phyloP scores from a whole-genome alignment of 1,140 invertebrate species.

The Drosophila nigromelanica region DNA sequence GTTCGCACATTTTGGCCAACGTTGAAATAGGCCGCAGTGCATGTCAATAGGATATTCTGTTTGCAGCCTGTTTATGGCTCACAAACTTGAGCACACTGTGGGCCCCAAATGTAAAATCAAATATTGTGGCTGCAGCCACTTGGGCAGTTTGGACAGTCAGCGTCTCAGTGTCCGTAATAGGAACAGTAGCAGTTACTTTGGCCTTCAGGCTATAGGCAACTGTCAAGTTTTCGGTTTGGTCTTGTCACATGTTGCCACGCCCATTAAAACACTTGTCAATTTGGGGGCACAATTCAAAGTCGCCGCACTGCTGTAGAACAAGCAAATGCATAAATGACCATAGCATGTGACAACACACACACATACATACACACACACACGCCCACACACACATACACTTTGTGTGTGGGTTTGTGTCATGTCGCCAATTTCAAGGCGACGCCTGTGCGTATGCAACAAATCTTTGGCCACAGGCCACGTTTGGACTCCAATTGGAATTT shows the following conservation, averaged over 20 bases:
- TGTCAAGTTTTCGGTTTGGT: constrained; percentile 8
- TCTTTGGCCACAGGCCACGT: constrained; percentile 6
- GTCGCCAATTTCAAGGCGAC: constrained; percentile 50
- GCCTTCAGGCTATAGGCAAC: neutral
- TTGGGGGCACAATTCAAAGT: constrained; percentile 43
- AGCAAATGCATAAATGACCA: constrained; percentile 65
- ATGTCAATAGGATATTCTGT: constrained; percentile 27
- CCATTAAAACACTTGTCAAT: constrained; percentile 56
- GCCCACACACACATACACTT: neutral
- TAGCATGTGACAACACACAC: constrained; percentile 16
- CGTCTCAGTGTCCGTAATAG: neutral
- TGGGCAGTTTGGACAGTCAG: neutral
- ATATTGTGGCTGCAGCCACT: constrained; percentile 21
- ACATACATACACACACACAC: neutral
- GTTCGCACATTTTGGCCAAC: neutral
- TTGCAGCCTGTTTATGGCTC: constrained; percentile 2
- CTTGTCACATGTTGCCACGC: constrained; percentile 11
- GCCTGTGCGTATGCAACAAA: constrained; percentile 64
- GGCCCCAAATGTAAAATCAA: constrained; percentile 1
- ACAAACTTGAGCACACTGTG: constrained; percentile 17
- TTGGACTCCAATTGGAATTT: neutral
- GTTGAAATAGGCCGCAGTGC: constrained; percentile 2
- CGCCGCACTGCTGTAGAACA: constrained; percentile 51
- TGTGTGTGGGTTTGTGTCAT: constrained; percentile 9
- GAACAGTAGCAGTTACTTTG: neutral